A percentile compares a stretch with the other conserved stretches of the same genome.
These are phyloP conservation scores for Microcebus jonahi DNA, from an alignment of 2,113 vertebrate species.

Conservation along the genomic window DNA sequence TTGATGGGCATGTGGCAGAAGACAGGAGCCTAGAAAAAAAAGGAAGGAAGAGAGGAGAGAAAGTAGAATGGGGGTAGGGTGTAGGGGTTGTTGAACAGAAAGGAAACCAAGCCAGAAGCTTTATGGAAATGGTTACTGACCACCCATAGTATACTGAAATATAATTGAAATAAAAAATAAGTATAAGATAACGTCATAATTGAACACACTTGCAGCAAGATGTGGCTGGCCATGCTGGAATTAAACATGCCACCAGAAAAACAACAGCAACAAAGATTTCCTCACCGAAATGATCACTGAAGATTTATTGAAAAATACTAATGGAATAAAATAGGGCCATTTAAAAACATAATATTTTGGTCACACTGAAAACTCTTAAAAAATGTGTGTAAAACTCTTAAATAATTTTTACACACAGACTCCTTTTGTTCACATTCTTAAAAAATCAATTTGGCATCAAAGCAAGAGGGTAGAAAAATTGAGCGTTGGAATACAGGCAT, in stretches of 20 bases:
- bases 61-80: slow-evolving; percentile 59
- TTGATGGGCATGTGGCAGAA: slow-evolving; percentile 86
- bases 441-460: not conserved
- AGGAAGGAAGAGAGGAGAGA: slow-evolving; percentile 68
- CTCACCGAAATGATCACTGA: not conserved
- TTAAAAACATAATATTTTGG: slow-evolving; percentile 27
- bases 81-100: not conserved
- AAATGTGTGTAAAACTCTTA: not conserved
- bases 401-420: slow-evolving; percentile 57
- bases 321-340: slow-evolving; percentile 9
- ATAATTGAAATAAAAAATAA: not conserved
- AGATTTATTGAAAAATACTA: slow-evolving; percentile 43
- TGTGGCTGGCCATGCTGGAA: slow-evolving; percentile 29
- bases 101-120: slow-evolving; percentile 64
- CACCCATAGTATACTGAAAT: slow-evolving; percentile 17
- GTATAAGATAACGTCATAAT: slow-evolving; percentile 10
- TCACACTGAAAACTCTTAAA: slow-evolving; percentile 38
- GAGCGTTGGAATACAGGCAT: slow-evolving; percentile 83
- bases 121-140: slow-evolving; percentile 62
- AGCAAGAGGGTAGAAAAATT: slow-evolving; percentile 53
- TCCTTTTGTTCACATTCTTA: not conserved
- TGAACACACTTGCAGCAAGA: slow-evolving; percentile 39
- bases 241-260: not conserved
- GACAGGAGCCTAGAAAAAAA: slow-evolving; percentile 76
- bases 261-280: not conserved